Evolutionary conservation across 2,888 invertebrate genomes (phyloP), one percentile per base, ranked within the genome.

Genomic region (Lepeophtheirus nordmannii): DNA sequence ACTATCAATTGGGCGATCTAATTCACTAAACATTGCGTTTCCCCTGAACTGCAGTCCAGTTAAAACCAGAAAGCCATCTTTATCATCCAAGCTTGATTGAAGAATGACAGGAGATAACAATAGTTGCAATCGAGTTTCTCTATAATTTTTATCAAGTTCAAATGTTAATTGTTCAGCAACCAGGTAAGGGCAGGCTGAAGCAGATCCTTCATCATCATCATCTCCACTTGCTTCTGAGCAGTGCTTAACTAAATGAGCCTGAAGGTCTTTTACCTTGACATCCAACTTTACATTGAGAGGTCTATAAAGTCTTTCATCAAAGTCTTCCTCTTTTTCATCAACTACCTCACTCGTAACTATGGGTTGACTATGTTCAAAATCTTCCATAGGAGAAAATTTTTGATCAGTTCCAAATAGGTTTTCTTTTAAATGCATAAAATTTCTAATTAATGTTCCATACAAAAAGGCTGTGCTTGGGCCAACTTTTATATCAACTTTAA

Each of bases 401-500:
- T 97, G 94, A 78, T 93, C 89, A 76, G 92, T 93, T 0, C 97
- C 97, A 75, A 98, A 92, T 70, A 97, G 90, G 74, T 97, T 97
- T 78, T 98, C 96, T 80, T 85, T 73, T 3, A 65, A 46, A 65
- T 64, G 41, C 73, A 93, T 83, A 72, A 94, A 87, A 74, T 89
- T 87, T 67, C 87, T 83, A 40, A 98, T 80, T 10, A 96, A 84
- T 20, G 93, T 86, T 3, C 97, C 97, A 73, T 93, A 96, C 0
- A 94, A 81, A 71, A 89, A 82, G 9, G 97, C 77, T 39, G 91
- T 86, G 0, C 94, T 94, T 0, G 94, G 91, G 0, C 93, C 93
- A 40, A 97, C 89, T 78, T 96, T 93, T 30, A 96, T 78, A 72
- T 96, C 94, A 0, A 97, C 83, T 68, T 84, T 86, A 0, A 98